Base-by-base conservation (phyloP, 2,888 invertebrate species). In the Trissolcus brochymenae region DNA sequence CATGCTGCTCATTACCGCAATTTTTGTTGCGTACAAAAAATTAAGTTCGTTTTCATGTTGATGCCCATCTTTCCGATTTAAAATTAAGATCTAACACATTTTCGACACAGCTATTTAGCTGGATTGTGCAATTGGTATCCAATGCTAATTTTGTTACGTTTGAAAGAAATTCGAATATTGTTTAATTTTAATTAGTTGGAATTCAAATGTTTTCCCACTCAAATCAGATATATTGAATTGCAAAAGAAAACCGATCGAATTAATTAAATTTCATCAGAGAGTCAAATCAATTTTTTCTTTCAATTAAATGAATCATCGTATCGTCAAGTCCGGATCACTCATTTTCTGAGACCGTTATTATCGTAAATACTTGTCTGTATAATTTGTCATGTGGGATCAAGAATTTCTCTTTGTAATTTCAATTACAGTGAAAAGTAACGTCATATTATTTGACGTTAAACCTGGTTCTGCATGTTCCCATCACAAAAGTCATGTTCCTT, bases 331-430 rank as follows among this genome's bases (percentile, higher is more conserved):
- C 9, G 17, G 14, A 16, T 14, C 21, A 56, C 40, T 17, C 49
- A 49, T 46, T 59, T 59, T n/a, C 6, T 53, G 6, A 19, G 14
- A 66, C 14, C 59, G 19, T 53, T 53, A 53, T 53, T n/a, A 41
- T 46, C 59, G 25, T 49, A 59, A 43, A 41, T 25, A 59, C 59
- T 49, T 19, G 54, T 68, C 51, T 13, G 54, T 29, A 41, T 54
- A 49, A 54, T 60, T 60, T 54, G 54, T 61, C 29, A 13, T 71
- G 56, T 56, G 56, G 56, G 71, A 64, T 72, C 57, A 65, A 43
- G 49, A 14, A 57, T 71, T 71, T 71, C 71, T 53, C 71, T 71
- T 64, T 57, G 56, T 46, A 64, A 41, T 17, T 72, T 72, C 64
- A 72, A 71, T 64, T 71, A 64, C 62, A 64, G 56, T 64, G 64